Evolutionary conservation across 2,888 invertebrate genomes (phyloP).

Genomic region (Drosophila sordidula): DNA sequence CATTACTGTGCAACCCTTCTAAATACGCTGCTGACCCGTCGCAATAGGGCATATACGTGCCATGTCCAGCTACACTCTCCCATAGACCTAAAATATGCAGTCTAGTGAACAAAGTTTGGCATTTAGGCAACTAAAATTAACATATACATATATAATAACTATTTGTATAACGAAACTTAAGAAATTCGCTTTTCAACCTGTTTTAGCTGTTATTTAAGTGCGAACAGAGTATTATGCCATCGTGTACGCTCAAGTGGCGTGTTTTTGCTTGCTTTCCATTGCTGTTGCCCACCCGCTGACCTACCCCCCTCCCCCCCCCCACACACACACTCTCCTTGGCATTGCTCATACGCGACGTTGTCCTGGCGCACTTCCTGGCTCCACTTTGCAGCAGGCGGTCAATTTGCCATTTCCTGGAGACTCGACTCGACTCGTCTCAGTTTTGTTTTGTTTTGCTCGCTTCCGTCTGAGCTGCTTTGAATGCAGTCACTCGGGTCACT

Average conservation of each 20-base stretch:
- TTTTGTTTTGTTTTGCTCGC: slow-evolving; percentile 25
- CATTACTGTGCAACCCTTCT: slow-evolving; percentile 77
- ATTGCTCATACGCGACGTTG: slow-evolving; percentile 71
- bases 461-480: slow-evolving; percentile 65
- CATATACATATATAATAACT: too few species aligned
- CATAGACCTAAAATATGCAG: too few species aligned
- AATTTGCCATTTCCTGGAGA: slow-evolving; percentile 84
- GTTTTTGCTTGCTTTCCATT: neutral
- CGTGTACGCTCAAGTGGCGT: too few species aligned
- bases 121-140: too few species aligned
- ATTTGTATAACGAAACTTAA: too few species aligned
- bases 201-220: too few species aligned
- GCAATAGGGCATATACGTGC: neutral
- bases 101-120: too few species aligned
- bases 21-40: neutral
- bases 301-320: neutral
- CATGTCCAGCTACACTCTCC: too few species aligned
- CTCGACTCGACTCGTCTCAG: slow-evolving; percentile 1
- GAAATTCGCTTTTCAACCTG: too few species aligned
- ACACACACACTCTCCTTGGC: slow-evolving; percentile 3
- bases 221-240: neutral
- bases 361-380: slow-evolving; percentile 65
- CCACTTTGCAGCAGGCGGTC: slow-evolving; percentile 83
- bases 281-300: slow-evolving; percentile 60
- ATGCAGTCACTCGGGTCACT: slow-evolving; percentile 73